These are phyloP conservation scores for Craniophora ligustri DNA, from an alignment of 2,888 invertebrate genomes.

Conservation along the genomic window DNA sequence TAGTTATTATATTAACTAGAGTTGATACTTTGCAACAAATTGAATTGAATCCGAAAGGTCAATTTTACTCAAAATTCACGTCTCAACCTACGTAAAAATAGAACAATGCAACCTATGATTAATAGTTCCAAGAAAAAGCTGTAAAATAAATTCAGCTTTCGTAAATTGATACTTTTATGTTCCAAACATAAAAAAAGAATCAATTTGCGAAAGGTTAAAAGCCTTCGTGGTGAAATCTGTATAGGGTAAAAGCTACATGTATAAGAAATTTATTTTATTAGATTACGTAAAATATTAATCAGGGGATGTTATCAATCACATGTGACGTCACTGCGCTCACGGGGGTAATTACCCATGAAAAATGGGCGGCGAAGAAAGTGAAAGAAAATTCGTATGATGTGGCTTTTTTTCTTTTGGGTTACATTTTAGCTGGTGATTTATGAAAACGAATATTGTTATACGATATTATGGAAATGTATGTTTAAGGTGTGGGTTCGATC, in stretches of 20 bases:
- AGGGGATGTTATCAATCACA: slow-evolving; percentile 51
- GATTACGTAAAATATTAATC: slow-evolving; percentile 52
- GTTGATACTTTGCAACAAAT: too few relatives aligned
- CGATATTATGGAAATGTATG: background rate
- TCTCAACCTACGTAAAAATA: background rate
- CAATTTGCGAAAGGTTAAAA: slow-evolving; percentile 13
- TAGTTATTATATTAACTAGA: too few relatives aligned
- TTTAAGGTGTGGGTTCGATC: background rate
- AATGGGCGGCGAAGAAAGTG: slow-evolving; percentile 36
- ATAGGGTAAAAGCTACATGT: slow-evolving; percentile 1
- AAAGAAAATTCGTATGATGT: slow-evolving; percentile 28
- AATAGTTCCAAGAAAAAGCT: slow-evolving; percentile 12
- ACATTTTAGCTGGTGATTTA: slow-evolving; percentile 17
- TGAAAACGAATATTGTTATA: slow-evolving; percentile 2
- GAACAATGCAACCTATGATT: slow-evolving; percentile 2
- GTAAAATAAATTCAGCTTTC: background rate
- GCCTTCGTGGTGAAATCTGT: slow-evolving; percentile 6
- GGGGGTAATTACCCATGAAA: slow-evolving; percentile 52
- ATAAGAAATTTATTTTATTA: slow-evolving; percentile 41
- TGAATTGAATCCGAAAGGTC: background rate
- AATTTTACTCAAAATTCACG: background rate
- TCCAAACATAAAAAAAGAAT: slow-evolving; percentile 14
- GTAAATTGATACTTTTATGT: too few relatives aligned
- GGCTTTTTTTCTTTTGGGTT: slow-evolving; percentile 28
- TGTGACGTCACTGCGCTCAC: slow-evolving; percentile 46